phyloP scores from a whole-genome alignment of 2,113 vertebrate genomes.

The Cavia porcellus region DNA sequence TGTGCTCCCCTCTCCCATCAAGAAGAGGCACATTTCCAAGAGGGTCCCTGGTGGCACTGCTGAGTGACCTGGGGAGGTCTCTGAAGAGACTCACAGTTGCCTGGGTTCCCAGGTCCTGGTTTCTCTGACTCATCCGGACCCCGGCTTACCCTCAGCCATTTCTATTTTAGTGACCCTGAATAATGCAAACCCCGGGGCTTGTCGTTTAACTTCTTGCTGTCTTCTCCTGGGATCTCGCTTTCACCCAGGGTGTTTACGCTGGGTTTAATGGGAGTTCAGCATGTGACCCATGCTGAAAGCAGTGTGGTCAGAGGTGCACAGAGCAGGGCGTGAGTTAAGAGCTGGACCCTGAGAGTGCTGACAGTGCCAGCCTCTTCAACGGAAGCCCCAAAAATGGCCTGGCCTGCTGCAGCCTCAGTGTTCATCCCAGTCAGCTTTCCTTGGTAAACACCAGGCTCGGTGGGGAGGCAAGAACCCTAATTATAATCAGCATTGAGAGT shows the following conservation, averaged over 20 bases:
- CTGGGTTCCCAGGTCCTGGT: not conserved
- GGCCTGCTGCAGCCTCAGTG: not conserved
- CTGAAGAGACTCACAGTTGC: not conserved
- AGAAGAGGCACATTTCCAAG: not conserved
- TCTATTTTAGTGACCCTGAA: not conserved
- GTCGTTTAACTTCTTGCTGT: not conserved
- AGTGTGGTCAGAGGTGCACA: not conserved
- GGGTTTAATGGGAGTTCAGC: not conserved
- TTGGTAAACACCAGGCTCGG: not conserved
- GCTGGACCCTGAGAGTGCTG: no score
- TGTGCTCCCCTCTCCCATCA: no score
- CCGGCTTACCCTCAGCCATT: not conserved
- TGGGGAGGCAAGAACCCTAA: not conserved
- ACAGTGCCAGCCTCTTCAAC: fast-evolving
- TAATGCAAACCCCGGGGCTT: not conserved
- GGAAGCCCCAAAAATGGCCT: not conserved
- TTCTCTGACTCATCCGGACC: not conserved
- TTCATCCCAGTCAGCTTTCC: not conserved
- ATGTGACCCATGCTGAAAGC: no score
- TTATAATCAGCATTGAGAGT: not conserved
- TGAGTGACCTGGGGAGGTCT: not conserved
- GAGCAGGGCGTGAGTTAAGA: fast-evolving
- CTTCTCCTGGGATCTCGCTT: not conserved
- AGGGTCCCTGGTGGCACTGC: not conserved
- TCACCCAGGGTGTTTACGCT: not conserved